Conservation (phyloP, 2,888 invertebrate species). For the Agapostemon virescens region DNA sequence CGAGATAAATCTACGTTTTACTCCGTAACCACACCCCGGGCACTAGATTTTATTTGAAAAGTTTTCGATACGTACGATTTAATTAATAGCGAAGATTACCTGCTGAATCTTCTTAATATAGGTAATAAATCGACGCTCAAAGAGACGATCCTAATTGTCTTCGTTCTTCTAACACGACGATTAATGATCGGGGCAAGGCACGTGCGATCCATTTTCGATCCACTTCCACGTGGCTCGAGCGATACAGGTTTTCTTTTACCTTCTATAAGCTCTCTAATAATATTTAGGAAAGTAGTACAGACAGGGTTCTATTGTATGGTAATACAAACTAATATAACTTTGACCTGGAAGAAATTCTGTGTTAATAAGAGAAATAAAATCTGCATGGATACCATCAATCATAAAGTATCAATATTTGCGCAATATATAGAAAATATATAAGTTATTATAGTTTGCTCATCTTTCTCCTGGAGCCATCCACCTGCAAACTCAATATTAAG, state of each 20-base stretch:
- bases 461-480: constrained; percentile 70
- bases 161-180: constrained; percentile 63
- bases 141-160: constrained; percentile 61
- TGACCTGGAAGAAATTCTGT: constrained; percentile 70
- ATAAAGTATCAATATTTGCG: constrained; percentile 68
- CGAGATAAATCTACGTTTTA: constrained; percentile 15
- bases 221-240: constrained; percentile 52
- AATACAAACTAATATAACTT: constrained; percentile 52
- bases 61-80: constrained; percentile 53
- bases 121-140: constrained; percentile 66
- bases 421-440: constrained; percentile 55
- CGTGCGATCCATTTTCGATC: constrained; percentile 46
- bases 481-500: constrained; percentile 78
- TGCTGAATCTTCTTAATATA: constrained; percentile 74
- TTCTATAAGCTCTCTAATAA: constrained; percentile 64
- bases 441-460: constrained; percentile 59
- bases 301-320: constrained; percentile 57
- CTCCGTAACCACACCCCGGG: constrained; percentile 28
- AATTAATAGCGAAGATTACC: constrained; percentile 75
- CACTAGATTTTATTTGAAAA: constrained; percentile 39
- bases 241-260: constrained; percentile 61
- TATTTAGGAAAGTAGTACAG: constrained; percentile 45
- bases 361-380: constrained; percentile 56
- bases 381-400: constrained; percentile 30
- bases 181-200: constrained; percentile 49